Conservation (phyloP, 2,113 vertebrate species). For the Vulpes ferrilata region DNA sequence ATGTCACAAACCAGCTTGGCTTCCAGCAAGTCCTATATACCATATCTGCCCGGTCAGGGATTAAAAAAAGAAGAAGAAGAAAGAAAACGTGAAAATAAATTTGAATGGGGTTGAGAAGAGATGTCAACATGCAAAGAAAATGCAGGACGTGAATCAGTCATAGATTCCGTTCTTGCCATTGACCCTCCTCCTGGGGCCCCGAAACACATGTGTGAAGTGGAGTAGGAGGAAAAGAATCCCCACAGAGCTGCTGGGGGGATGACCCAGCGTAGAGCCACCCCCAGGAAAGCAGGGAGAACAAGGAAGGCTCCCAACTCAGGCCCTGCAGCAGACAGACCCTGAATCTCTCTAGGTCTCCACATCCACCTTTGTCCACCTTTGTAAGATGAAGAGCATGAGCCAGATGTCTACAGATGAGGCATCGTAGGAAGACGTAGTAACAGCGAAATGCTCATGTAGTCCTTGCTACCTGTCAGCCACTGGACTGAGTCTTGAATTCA, state of each 20-base stretch:
- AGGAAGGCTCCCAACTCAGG: not conserved
- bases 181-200: not conserved
- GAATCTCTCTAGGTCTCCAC: not conserved
- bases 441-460: fast-evolving
- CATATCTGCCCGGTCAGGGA: not conserved
- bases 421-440: not conserved
- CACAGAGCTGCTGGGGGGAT: not conserved
- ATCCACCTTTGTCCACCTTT: not conserved
- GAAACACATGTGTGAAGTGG: not conserved
- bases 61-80: not conserved
- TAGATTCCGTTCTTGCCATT: constrained; percentile 2
- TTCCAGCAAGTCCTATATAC: not conserved
- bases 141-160: not conserved
- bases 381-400: not conserved
- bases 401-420: not conserved
- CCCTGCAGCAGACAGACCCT: not conserved
- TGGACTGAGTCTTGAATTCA: not conserved
- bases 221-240: not conserved
- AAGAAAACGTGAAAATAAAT: constrained; percentile 51
- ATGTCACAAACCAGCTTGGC: not conserved
- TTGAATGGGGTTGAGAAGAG: not conserved
- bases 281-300: not conserved
- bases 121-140: not conserved
- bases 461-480: not conserved
- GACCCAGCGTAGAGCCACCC: not conserved